A percentile compares a stretch with the other conserved stretches of the same genome.
Conservation (phyloP, 2,797 vertebrate genomes). For the Odontamblyopus lacepedii region DNA sequence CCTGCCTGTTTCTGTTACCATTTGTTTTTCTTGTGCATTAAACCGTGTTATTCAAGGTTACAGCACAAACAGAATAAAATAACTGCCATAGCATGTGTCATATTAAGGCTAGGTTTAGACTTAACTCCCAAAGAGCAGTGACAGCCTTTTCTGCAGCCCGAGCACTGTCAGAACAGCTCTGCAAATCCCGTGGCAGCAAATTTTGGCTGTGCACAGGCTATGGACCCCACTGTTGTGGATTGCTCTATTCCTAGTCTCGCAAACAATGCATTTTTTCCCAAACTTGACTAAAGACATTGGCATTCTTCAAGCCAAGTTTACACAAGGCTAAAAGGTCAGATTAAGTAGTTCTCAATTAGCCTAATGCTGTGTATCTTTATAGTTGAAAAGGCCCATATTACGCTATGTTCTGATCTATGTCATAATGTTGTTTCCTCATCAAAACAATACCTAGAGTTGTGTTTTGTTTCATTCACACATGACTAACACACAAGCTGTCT, state of each 20-base stretch:
- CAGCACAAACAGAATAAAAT: neutral
- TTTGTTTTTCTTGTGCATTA: neutral
- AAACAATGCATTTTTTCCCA: neutral
- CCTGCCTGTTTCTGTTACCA: neutral
- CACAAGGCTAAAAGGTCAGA: neutral
- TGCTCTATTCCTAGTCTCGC: neutral
- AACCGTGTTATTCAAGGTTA: neutral
- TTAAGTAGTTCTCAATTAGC: neutral
- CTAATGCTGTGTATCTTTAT: neutral
- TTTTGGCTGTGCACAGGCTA: too few species aligned
- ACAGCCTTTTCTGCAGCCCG: neutral
- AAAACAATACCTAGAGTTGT: too few species aligned
- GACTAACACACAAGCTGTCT: too few species aligned
- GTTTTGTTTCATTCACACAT: too few species aligned
- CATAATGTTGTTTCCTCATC: too few species aligned
- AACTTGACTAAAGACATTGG: neutral
- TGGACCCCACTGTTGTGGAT: neutral
- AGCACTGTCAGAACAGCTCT: constrained; percentile 5
- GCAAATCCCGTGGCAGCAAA: neutral
- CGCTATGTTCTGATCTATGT: too few species aligned
- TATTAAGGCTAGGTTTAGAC: neutral
- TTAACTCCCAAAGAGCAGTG: neutral
- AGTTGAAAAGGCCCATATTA: neutral
- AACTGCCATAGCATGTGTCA: neutral
- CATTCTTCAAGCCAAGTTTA: neutral